phyloP scores from a whole-genome alignment of 2,888 invertebrate species.

The Leptinotarsa haldemani region DNA sequence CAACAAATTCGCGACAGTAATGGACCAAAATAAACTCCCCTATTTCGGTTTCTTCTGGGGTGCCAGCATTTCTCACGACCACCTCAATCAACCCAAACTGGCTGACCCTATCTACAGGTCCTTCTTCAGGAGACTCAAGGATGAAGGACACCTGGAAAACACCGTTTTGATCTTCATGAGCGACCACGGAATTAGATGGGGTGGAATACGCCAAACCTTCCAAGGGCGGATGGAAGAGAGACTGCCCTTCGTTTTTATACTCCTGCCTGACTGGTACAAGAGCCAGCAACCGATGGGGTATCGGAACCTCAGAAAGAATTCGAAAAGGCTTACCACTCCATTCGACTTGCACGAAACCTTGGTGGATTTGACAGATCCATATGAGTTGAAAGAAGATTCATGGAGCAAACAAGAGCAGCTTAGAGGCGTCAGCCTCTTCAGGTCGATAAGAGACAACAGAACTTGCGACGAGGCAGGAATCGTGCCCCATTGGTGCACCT shows the following conservation, averaged over 20 bases:
- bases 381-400: slow-evolving; percentile 42
- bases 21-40: slow-evolving; percentile 70
- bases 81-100: slow-evolving; percentile 80
- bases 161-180: slow-evolving; percentile 81
- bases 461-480: slow-evolving; percentile 84
- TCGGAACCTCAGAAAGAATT: slow-evolving; percentile 75
- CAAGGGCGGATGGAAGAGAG: slow-evolving; percentile 90
- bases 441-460: slow-evolving; percentile 76
- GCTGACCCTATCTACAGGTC: slow-evolving; percentile 76
- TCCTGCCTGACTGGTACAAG: slow-evolving; percentile 80
- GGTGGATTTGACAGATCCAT: slow-evolving; percentile 73
- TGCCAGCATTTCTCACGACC: slow-evolving; percentile 86
- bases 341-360: slow-evolving; percentile 88
- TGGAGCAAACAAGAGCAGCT: slow-evolving; percentile 52
- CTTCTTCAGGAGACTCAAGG: slow-evolving; percentile 71
- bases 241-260: slow-evolving; percentile 81
- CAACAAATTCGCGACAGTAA: slow-evolving; percentile 71
- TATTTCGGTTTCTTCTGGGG: slow-evolving; percentile 90
- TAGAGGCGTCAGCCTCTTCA: slow-evolving; percentile 74
- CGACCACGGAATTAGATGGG: slow-evolving; percentile 93
- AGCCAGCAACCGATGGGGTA: slow-evolving; percentile 72
- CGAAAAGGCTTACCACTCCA: slow-evolving; percentile 81
- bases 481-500: slow-evolving; percentile 89
- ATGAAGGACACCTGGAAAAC: slow-evolving; percentile 71
- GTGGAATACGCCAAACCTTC: slow-evolving; percentile 83